Percentiles rank a stretch among this genome's conserved stretches.
Evolutionary conservation across 2,113 vertebrate genomes (phyloP).

Genomic region (Aegotheles bennettii): DNA sequence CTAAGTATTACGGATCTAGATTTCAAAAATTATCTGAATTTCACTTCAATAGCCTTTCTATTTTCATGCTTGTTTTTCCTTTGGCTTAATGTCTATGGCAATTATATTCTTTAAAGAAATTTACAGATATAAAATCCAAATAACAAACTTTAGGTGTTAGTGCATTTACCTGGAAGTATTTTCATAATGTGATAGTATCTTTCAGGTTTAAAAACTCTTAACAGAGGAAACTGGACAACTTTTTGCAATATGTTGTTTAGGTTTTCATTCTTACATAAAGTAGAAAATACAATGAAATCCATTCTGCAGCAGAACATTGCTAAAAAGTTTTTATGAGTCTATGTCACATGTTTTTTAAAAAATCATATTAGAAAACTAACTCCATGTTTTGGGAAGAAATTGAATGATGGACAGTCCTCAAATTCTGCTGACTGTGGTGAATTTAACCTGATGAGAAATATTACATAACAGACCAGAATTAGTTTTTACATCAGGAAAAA

Average conservation of each 20-base stretch:
- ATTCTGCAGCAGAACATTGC: not conserved
- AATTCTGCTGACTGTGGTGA: not conserved
- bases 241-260: not conserved
- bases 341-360: not conserved
- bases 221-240: not conserved
- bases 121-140: not conserved
- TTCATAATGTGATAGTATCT: not conserved
- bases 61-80: not conserved
- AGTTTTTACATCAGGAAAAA: not conserved
- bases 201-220: not conserved
- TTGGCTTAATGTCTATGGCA: not conserved
- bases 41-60: not conserved
- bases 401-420: not conserved
- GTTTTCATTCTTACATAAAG: not conserved
- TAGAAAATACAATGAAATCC: not conserved
- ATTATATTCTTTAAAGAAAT: not conserved
- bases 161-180: not conserved
- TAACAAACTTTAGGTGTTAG: not conserved
- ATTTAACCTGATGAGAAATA: not conserved
- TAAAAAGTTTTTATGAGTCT: not conserved
- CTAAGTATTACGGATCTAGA: not conserved
- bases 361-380: not conserved
- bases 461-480: not conserved
- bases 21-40: not conserved
- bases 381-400: not conserved